Evolutionary conservation across 2,113 vertebrate genomes (phyloP), one percentile per base, ranked within the genome.

Genomic region (Oxygymnocypris stewartii): DNA sequence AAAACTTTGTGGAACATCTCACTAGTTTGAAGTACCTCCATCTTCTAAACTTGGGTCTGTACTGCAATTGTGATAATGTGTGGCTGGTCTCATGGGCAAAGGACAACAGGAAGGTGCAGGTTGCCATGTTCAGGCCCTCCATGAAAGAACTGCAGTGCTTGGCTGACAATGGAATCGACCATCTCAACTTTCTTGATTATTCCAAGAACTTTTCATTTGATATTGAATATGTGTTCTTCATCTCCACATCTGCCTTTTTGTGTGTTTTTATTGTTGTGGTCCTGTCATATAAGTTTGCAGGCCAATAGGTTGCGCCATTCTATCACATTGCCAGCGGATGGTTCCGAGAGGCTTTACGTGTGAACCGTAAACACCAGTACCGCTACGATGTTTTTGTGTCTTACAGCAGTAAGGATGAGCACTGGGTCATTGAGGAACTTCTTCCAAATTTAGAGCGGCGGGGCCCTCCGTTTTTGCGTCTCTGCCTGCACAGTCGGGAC

Each of bases 381-480:
- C 28, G 28, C 28, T 31, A 31, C 28, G 28, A 31, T 31, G 28
- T 91, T 4, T 96, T 95, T 0, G 89, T 95, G 57, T 96, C 93
- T 75, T 95, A 95, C 88, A 93, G 92, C 20, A 90, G 92, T 0
- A 67, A 84, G 2, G 94, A 95, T 18, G 94, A 95, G 40, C 65
- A 1, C 0, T 95, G 94, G 94, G 94, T 95, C 1, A 57, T 94
- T 67, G 42, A 91, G 23, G 85, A 93, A 14, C 85, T 95, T 88
- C 89, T 90, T 59, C 91, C 51, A 84, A 31, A 31, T 31, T 31
- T 31, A 31, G 28, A 31, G 28, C 28, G 28, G 28, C 28, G 28
- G 28, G 28, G 28, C 1, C 28, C 28, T 31, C 28, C 28, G 28
- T 31, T 31, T 31, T 31, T 31, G 28, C 28, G 28, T 31, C 28